These are phyloP conservation scores for Octopus sinensis DNA, from an alignment of 1,140 invertebrate genomes.

Conservation along the genomic window DNA sequence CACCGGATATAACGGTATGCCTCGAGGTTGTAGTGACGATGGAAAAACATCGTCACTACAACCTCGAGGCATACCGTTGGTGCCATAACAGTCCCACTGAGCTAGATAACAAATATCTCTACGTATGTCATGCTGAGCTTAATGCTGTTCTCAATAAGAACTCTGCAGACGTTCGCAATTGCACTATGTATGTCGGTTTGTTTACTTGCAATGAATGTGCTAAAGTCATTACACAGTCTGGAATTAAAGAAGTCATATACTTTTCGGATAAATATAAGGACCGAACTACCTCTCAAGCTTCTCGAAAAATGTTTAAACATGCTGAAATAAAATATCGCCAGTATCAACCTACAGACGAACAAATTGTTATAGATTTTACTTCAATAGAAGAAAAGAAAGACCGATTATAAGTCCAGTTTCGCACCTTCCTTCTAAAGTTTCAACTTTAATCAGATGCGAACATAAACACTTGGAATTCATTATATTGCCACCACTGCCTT, in stretches of 20 bases:
- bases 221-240: slow-evolving; percentile 94
- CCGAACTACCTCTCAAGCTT: slow-evolving; percentile 68
- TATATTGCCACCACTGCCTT: no score
- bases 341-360: no score
- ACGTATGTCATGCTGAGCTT: slow-evolving; percentile 95
- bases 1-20: slow-evolving; percentile 95
- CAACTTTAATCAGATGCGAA: no score
- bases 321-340: slow-evolving; percentile 70
- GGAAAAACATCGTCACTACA: slow-evolving; percentile 79
- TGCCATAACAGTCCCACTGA: slow-evolving; percentile 69
- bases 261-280: slow-evolving; percentile 73
- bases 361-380: no score
- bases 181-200: slow-evolving; percentile 79
- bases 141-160: slow-evolving; percentile 96
- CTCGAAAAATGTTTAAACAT: slow-evolving; percentile 77
- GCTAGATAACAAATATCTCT: no score
- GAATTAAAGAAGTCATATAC: slow-evolving; percentile 75
- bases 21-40: slow-evolving; percentile 81
- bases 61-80: slow-evolving; percentile 73
- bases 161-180: slow-evolving; percentile 70
- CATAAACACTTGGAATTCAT: no score
- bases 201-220: slow-evolving; percentile 97
- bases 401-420: no score
- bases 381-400: no score
- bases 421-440: no score